phyloP scores from a whole-genome alignment of 2,113 vertebrate genomes.

The Rousettus leschenaultii region DNA sequence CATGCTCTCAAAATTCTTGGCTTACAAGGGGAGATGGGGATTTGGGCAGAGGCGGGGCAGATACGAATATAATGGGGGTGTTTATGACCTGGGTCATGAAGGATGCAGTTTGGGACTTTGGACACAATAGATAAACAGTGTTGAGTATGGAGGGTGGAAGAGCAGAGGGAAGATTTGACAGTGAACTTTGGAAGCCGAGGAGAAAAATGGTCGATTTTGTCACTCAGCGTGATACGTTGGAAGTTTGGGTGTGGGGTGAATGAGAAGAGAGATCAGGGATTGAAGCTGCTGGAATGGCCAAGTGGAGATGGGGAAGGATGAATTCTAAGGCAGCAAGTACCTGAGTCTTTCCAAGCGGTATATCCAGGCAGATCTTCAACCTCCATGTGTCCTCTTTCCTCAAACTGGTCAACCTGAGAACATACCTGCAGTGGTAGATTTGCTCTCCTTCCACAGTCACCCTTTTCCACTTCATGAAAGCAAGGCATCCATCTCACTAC shows the following conservation, averaged over 20 bases:
- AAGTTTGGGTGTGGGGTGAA: not conserved
- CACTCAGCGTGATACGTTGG: not conserved
- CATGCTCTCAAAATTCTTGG: not conserved
- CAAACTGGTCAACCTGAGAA: not conserved
- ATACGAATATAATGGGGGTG: no score
- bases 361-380: not conserved
- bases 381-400: no score
- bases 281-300: not conserved
- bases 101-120: not conserved
- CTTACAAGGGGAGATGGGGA: not conserved
- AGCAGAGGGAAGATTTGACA: not conserved
- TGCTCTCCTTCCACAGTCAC: not conserved
- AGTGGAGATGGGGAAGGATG: not conserved
- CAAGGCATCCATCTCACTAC: not conserved
- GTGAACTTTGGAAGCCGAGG: not conserved
- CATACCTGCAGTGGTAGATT: no score
- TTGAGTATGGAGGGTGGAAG: rapidly evolving
- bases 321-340: not conserved
- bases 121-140: not conserved
- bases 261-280: not conserved
- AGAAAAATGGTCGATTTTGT: not conserved
- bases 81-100: not conserved
- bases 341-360: not conserved
- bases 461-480: not conserved
- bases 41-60: not conserved